Conservation (phyloP, 2,888 invertebrate species). For the Anodontia alba region DNA sequence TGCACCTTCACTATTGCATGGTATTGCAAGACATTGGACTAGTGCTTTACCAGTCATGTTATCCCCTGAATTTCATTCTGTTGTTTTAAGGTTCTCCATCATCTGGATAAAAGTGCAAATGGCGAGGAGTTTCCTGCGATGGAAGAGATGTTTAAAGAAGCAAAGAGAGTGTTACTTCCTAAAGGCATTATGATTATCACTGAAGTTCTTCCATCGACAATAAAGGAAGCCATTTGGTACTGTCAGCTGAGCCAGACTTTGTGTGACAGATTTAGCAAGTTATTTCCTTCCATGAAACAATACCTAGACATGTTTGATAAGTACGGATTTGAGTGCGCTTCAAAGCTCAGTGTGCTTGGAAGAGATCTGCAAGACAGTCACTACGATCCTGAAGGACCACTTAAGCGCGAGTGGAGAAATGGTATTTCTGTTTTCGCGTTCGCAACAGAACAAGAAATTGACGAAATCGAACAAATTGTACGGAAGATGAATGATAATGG, state of each 20-base stretch:
- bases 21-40: too few relatives aligned
- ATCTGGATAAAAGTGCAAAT: constrained; percentile 19
- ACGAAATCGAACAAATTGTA: background rate
- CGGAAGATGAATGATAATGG: constrained; percentile 26
- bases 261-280: constrained; percentile 18
- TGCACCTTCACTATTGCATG: too few relatives aligned
- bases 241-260: background rate
- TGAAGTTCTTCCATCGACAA: constrained; percentile 6
- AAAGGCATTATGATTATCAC: constrained; percentile 24
- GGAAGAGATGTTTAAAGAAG: background rate
- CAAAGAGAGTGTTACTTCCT: constrained; percentile 9
- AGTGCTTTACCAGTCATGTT: too few relatives aligned
- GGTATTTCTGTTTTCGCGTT: background rate
- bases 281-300: background rate
- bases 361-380: background rate
- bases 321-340: background rate
- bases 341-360: constrained; percentile 14
- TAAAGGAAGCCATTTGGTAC: constrained; percentile 22
- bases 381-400: constrained; percentile 22
- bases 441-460: constrained; percentile 32
- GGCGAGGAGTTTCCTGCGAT: background rate
- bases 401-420: constrained; percentile 24
- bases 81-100: constrained; percentile 31
- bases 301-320: constrained; percentile 5
- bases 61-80: too few relatives aligned